Percentiles rank a stretch among this genome's conserved stretches.
Evolutionary conservation across 2,113 vertebrate species (phyloP).

Genomic region (Phasianus colchicus): DNA sequence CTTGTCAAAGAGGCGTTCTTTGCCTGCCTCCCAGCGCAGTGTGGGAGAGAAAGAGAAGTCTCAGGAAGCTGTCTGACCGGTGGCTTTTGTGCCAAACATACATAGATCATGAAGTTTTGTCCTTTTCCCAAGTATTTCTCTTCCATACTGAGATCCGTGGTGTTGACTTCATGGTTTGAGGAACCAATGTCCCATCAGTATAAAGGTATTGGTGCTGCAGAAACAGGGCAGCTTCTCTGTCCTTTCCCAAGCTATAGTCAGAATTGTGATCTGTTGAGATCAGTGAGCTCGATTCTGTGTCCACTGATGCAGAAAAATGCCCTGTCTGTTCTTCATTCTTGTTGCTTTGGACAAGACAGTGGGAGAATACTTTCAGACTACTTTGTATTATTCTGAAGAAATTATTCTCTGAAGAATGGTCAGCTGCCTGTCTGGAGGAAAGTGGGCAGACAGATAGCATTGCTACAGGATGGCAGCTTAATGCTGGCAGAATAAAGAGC

Average conservation of each 20-base stretch:
- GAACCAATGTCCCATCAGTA: neutral
- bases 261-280: neutral
- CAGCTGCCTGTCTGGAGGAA: neutral
- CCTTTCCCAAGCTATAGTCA: neutral
- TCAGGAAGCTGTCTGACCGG: neutral
- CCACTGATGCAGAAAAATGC: neutral
- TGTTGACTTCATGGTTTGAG: accelerated
- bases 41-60: neutral
- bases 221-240: neutral
- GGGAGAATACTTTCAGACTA: neutral
- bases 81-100: neutral
- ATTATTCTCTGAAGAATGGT: neutral
- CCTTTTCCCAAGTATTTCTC: neutral
- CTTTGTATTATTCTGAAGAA: neutral
- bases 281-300: neutral
- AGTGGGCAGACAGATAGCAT: neutral
- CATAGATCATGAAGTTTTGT: neutral
- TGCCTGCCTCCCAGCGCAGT: neutral
- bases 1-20: neutral
- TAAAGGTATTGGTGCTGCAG: neutral
- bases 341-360: neutral
- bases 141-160: neutral
- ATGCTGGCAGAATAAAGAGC: neutral
- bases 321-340: neutral
- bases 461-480: neutral